These are phyloP conservation scores for Phasianus colchicus DNA, from an alignment of 2,113 vertebrate species.

Conservation along the genomic window DNA sequence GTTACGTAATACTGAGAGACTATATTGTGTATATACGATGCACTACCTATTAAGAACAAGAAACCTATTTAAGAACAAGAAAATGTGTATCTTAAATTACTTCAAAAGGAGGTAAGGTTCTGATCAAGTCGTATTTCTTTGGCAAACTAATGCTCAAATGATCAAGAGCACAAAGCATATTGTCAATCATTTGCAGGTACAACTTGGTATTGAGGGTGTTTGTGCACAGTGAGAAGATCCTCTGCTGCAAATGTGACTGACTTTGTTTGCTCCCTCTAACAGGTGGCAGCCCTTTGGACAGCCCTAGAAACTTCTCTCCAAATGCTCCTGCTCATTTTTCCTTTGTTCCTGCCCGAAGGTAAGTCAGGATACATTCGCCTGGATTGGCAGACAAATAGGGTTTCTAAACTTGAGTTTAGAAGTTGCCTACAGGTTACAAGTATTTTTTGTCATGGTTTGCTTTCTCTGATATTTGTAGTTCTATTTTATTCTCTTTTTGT, in stretches of 20 bases:
- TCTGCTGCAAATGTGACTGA: background rate
- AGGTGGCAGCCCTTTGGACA: constrained; percentile 97
- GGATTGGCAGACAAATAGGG: background rate
- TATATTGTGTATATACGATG: background rate
- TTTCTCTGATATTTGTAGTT: background rate
- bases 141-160: background rate
- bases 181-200: background rate
- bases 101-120: background rate
- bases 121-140: background rate
- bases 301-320: constrained; percentile 97
- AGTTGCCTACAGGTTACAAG: background rate
- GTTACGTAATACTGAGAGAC: background rate
- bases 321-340: constrained; percentile 97
- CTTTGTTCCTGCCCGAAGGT: constrained; percentile 96
- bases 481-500: background rate
- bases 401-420: background rate
- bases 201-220: background rate
- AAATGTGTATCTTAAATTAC: background rate
- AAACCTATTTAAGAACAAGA: background rate
- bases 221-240: background rate
- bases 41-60: background rate
- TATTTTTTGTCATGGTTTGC: background rate
- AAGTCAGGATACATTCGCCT: constrained; percentile 58
- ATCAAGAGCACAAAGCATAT: background rate
- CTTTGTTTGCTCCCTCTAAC: constrained; percentile 31